phyloP scores from a whole-genome alignment of 2,797 vertebrate species.

The Dendrocincla tyrannina region DNA sequence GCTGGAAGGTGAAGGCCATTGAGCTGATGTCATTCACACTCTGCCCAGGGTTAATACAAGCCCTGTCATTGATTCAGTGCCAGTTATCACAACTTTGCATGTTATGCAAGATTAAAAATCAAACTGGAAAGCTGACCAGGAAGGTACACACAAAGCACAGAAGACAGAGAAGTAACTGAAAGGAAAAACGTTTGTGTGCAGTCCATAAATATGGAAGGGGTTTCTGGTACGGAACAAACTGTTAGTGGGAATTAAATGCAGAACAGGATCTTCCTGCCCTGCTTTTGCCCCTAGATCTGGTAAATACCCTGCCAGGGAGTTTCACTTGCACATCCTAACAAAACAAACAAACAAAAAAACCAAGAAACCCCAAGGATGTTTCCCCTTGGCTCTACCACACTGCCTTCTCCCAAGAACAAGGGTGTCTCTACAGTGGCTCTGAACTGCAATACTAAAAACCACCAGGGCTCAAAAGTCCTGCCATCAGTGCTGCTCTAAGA shows the following conservation, averaged over 20 bases:
- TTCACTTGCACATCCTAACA: background rate
- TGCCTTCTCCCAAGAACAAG: background rate
- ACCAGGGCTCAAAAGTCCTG: background rate
- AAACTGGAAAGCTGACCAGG: background rate
- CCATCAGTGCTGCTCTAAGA: background rate
- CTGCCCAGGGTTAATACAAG: background rate
- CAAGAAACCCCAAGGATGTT: background rate
- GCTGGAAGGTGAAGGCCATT: background rate
- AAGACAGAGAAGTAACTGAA: background rate
- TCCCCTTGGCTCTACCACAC: background rate
- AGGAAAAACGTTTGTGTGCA: background rate
- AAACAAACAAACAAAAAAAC: background rate
- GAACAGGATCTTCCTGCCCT: background rate
- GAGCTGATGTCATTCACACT: background rate
- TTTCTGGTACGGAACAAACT: background rate
- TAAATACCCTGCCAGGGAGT: background rate
- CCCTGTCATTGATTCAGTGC: background rate
- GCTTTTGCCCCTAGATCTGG: background rate
- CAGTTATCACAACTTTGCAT: background rate
- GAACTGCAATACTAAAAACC: background rate
- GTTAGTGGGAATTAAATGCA: background rate
- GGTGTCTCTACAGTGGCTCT: background rate
- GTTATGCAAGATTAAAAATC: background rate
- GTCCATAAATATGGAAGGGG: background rate
- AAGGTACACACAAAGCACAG: background rate